A percentile compares a stretch with the other conserved stretches of the same genome.
Evolutionary conservation across 2,888 invertebrate species (phyloP).

Genomic region (Rhabditoides inermis): DNA sequence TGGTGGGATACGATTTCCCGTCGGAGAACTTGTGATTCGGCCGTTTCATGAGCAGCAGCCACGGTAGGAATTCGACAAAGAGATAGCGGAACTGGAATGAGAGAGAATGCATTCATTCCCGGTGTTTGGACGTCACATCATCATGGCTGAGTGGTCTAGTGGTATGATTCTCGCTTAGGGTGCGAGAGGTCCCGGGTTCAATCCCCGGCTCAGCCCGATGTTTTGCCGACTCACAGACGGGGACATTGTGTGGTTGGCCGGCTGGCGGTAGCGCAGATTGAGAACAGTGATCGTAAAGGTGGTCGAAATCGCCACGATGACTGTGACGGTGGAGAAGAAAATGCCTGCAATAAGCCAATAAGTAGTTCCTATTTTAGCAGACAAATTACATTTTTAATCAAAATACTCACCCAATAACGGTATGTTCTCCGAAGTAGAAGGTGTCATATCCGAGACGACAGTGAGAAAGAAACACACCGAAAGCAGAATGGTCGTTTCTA

Average conservation of each 20-base stretch:
- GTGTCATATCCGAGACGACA: conserved; percentile 92
- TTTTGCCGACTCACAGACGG: conserved; percentile 12
- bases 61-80: conserved; percentile 37
- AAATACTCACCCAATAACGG: conserved; percentile 33
- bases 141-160: no score
- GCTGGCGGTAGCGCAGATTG: conserved; percentile 37
- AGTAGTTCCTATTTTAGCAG: background rate
- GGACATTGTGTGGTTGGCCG: conserved; percentile 30
- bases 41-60: conserved; percentile 32
- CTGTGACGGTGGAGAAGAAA: conserved; percentile 39
- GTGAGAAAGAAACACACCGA: conserved; percentile 95
- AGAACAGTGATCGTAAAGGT: conserved; percentile 37
- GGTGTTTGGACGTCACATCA: no score
- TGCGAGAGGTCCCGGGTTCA: conserved; percentile 52
- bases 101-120: no score
- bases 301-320: conserved; percentile 38
- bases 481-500: conserved; percentile 57
- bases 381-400: background rate
- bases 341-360: conserved; percentile 24
- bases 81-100: conserved; percentile 29
- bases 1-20: no score
- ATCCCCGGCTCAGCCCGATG: no score
- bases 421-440: conserved; percentile 73
- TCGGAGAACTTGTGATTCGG: conserved; percentile 22
- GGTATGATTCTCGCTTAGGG: conserved; percentile 53